A percentile compares a stretch with the other conserved stretches of the same genome.
phyloP scores from a whole-genome alignment of 2,113 vertebrate genomes.

The Lycaon pictus region DNA sequence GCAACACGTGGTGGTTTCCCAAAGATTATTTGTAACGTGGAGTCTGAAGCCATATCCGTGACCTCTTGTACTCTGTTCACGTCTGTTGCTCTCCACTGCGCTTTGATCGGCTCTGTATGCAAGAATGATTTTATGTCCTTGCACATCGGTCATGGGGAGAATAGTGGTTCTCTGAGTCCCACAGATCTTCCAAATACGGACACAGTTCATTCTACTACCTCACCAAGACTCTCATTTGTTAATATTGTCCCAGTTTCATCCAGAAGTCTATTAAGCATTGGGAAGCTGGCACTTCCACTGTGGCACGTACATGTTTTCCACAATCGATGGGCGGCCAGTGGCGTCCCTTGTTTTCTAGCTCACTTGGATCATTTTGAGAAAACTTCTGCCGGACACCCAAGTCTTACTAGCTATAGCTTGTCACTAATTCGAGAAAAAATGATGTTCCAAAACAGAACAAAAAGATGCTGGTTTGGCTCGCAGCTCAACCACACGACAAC shows the following conservation, averaged over 20 bases:
- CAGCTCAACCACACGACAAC: neutral
- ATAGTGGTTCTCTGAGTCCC: neutral
- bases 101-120: neutral
- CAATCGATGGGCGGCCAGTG: neutral
- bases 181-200: neutral
- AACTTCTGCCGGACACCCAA: neutral
- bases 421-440: slow-evolving; percentile 20
- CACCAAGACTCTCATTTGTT: neutral
- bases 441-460: neutral
- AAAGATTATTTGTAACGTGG: neutral
- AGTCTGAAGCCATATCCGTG: neutral
- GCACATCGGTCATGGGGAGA: neutral
- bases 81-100: neutral
- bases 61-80: neutral
- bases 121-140: slow-evolving; percentile 20
- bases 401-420: neutral
- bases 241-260: neutral
- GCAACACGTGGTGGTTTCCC: neutral
- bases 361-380: neutral
- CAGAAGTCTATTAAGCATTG: neutral
- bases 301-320: neutral
- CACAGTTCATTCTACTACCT: neutral
- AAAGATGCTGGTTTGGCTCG: neutral
- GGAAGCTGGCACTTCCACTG: neutral
- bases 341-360: neutral